These are phyloP conservation scores for Drosophila borborema DNA, from an alignment of 2,888 invertebrate genomes.

Conservation along the genomic window DNA sequence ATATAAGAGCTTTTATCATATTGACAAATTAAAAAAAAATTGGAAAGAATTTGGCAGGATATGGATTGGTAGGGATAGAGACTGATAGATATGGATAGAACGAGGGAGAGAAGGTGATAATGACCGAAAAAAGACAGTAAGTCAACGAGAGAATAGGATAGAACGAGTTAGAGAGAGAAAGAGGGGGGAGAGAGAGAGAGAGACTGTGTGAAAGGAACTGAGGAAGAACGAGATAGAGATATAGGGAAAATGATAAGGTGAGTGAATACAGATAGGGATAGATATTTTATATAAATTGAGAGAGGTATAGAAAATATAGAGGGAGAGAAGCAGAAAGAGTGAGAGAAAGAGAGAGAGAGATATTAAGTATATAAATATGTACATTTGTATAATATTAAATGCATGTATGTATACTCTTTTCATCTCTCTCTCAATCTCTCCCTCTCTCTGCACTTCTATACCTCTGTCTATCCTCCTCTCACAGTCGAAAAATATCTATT, in stretches of 20 bases:
- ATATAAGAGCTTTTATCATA: constrained; percentile 1
- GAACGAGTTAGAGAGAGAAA: not conserved
- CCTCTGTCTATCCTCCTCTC: not conserved
- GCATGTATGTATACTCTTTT: not conserved
- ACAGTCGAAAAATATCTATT: not conserved
- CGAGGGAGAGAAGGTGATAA: not conserved
- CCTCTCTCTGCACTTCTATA: not conserved
- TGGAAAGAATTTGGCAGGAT: not conserved
- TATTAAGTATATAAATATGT: not conserved
- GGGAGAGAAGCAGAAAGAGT: not conserved
- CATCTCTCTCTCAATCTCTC: not conserved
- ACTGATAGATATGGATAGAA: not conserved
- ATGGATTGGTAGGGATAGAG: too few relatives aligned
- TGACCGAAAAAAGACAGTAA: not conserved
- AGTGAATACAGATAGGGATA: not conserved
- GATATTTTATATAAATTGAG: not conserved
- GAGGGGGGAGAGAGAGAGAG: not conserved
- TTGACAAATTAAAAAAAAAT: too few relatives aligned
- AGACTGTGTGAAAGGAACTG: not conserved
- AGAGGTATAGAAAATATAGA: not conserved
- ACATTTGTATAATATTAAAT: too few relatives aligned
- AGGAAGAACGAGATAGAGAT: not conserved
- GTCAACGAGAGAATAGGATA: not conserved
- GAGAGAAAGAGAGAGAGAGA: not conserved
- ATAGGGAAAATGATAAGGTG: not conserved